Evolutionary conservation across 2,113 vertebrate species (phyloP), one percentile per base, ranked within the genome.

Genomic region (Monopterus albus): DNA sequence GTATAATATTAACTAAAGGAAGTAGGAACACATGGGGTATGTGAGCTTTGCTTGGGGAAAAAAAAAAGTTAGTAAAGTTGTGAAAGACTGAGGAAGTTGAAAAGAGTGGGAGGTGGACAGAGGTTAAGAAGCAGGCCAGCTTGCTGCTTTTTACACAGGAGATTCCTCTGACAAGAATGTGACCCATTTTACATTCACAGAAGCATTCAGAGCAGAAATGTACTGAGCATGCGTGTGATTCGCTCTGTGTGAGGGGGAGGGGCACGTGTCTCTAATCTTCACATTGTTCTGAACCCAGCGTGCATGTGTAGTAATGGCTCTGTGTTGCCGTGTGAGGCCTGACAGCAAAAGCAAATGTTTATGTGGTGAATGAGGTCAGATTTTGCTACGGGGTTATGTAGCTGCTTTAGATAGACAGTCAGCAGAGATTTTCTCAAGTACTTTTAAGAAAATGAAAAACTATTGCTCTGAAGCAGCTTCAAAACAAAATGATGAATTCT

Each of bases 181-280:
- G 91, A 94, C 92, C 91, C 85, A 91, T 78, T 93, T 93, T 91
- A 82, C 87, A 91, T 79, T 85, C 82, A 83, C 73, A 91, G 68
- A 66, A 87, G 74, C 79, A 69, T 86, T 85, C 59, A 45, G 72
- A 84, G 81, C 42, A 75, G 74, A 45, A 72, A 79, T 1, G 15
- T 49, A 83, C 39, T 68, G 89, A 79, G 88, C 88, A 91, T 92
- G 91, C 70, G 87, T 40, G 10, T 23, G 69, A 63, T 25, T 55
- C 4, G 15, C 25, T 72, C 52, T 69, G 60, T 69, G 65, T 38
- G 59, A 43, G 76, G 36, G 84, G 86, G 88, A 76, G 85, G 87
- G 86, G 83, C 81, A 66, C 29, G 18, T 52, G 82, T 52, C 75
- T 79, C 66, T 84, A 86, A 89, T 89, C 88, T 87, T 72, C 75